Conservation (phyloP, 2,113 vertebrate genomes). For the Gavia stellata region DNA sequence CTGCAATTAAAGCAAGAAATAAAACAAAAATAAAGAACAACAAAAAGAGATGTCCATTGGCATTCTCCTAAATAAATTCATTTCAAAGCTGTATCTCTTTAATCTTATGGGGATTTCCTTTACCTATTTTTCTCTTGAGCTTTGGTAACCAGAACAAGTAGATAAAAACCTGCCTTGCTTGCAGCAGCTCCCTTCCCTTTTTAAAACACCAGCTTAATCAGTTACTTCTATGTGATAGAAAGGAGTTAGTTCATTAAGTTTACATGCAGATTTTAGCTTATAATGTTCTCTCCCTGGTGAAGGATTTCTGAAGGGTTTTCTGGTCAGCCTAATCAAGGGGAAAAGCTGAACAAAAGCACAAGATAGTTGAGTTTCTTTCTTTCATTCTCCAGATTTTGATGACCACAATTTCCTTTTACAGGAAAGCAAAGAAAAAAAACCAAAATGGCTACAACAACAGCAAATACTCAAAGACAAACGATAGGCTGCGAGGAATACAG, state of each 20-base stretch:
- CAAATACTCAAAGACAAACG: slow-evolving; percentile 32
- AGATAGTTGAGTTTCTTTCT: not conserved
- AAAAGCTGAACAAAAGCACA: not conserved
- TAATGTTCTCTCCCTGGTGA: not conserved
- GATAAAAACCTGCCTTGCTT: not conserved
- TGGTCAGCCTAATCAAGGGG: not conserved
- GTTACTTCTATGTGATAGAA: not conserved
- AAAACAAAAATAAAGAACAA: not conserved
- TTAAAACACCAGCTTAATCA: not conserved
- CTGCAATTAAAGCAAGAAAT: not conserved
- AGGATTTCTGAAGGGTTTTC: not conserved
- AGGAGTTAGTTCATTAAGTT: not conserved
- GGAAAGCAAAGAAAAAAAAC: slow-evolving; percentile 13
- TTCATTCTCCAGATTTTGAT: not conserved
- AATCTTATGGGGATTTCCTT: not conserved
- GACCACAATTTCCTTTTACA: not conserved
- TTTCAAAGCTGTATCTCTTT: not conserved
- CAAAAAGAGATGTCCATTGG: not conserved
- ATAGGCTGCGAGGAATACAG: slow-evolving; percentile 85
- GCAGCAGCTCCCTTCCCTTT: not conserved
- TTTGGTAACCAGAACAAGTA: not conserved
- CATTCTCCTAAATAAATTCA: not conserved
- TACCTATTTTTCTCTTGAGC: not conserved
- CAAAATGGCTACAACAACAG: slow-evolving; percentile 44
- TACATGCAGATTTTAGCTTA: not conserved